A percentile compares a stretch with the other conserved stretches of the same genome.
phyloP scores from a whole-genome alignment of 2,797 vertebrate species.

The Periparus ater region DNA sequence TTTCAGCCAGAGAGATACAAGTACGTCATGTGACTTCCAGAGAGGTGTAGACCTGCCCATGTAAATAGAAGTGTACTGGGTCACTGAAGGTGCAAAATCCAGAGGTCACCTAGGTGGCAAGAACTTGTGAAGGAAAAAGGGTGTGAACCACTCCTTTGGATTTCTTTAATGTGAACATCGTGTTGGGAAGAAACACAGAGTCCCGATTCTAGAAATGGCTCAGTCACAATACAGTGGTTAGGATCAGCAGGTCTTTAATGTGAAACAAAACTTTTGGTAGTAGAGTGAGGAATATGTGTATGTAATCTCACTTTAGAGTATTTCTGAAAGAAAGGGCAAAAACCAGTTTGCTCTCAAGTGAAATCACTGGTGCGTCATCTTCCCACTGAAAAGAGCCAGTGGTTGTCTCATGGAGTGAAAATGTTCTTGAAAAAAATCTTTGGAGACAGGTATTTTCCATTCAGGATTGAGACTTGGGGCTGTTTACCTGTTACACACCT shows the following conservation, averaged over 20 bases:
- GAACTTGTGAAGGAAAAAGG: neutral
- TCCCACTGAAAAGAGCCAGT: neutral
- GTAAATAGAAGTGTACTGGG: neutral
- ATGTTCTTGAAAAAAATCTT: neutral
- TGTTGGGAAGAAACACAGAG: neutral
- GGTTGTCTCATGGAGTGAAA: neutral
- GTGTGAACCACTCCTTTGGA: neutral
- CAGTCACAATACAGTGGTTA: neutral
- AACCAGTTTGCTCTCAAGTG: neutral
- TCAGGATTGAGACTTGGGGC: neutral
- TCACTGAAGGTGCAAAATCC: neutral
- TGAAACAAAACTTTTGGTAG: neutral
- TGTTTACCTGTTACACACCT: neutral
- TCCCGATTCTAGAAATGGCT: neutral
- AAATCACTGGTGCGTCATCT: neutral
- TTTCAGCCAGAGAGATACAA: neutral
- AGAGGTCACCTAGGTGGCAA: neutral
- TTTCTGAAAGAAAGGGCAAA: neutral
- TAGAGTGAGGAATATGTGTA: neutral
- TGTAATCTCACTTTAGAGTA: neutral
- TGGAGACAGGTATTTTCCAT: neutral
- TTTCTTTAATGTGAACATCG: neutral
- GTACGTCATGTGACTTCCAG: neutral
- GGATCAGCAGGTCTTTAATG: neutral
- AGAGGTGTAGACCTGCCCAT: neutral